These are phyloP conservation scores for Carassius carassius DNA, from an alignment of 2,113 vertebrate genomes.

Conservation along the genomic window DNA sequence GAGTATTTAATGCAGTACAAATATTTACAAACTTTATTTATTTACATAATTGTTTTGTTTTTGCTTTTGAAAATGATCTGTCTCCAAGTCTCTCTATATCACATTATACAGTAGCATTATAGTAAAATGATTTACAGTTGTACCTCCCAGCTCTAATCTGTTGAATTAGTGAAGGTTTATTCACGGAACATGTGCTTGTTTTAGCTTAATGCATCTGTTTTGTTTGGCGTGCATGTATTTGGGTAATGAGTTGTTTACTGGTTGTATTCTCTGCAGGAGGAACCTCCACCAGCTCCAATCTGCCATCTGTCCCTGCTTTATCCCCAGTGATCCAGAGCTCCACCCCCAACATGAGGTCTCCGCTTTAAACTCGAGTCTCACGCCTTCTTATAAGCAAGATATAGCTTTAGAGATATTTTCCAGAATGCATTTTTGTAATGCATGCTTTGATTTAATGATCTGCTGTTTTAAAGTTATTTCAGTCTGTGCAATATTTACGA, in stretches of 20 bases:
- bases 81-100: no score
- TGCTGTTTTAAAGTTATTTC: neutral
- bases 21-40: no score
- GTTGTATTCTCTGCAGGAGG: constrained; percentile 71
- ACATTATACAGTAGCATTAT: no score
- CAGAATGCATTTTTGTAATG: neutral
- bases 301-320: constrained; percentile 91
- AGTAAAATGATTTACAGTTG: neutral
- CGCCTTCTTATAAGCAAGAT: neutral
- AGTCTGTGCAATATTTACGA: constrained; percentile 26
- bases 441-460: neutral
- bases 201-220: neutral
- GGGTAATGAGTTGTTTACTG: constrained; percentile 17
- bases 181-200: neutral
- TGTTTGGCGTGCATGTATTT: constrained; percentile 10
- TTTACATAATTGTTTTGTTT: neutral
- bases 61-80: neutral
- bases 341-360: constrained; percentile 94
- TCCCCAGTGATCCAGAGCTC: constrained; percentile 89
- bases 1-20: no score
- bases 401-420: neutral
- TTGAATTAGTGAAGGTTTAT: no score
- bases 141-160: no score
- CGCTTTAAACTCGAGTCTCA: neutral
- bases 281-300: constrained; percentile 85